A percentile compares a stretch with the other conserved stretches of the same genome.
Evolutionary conservation across 92 coral and sea anemone species (phyloP).

Genomic region (Actinostola sp.): DNA sequence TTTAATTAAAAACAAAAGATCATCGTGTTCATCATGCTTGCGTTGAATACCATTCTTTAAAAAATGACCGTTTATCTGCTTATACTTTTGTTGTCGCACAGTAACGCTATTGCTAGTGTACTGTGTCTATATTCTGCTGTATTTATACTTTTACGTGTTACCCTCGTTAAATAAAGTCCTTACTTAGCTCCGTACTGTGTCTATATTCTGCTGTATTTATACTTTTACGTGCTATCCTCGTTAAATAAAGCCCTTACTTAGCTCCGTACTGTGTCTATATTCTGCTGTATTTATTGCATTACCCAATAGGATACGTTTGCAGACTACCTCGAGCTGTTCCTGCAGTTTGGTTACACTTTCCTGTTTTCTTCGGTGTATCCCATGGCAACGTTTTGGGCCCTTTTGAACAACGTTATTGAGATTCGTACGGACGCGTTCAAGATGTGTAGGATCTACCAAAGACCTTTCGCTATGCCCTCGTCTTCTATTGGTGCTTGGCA

Average conservation of each 20-base stretch:
- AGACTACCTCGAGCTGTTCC: slow-evolving; percentile 94
- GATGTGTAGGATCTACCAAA: slow-evolving; percentile 87
- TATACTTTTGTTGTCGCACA: too few species aligned
- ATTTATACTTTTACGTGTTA: too few species aligned
- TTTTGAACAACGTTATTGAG: slow-evolving; percentile 92
- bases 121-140: too few species aligned
- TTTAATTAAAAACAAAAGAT: too few species aligned
- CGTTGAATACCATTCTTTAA: too few species aligned
- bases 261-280: not conserved
- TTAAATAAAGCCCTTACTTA: not conserved
- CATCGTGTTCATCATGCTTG: too few species aligned
- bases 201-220: too few species aligned
- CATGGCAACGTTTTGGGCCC: slow-evolving; percentile 99
- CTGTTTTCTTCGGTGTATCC: slow-evolving; percentile 98
- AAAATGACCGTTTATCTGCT: too few species aligned
- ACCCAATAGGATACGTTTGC: slow-evolving; percentile 85
- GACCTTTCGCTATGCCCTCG: slow-evolving; percentile 85
- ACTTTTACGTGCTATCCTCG: too few species aligned
- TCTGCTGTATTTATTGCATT: not conserved
- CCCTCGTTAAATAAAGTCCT: not conserved
- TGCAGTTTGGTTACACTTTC: slow-evolving; percentile 99
- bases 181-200: not conserved
- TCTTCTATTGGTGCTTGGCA: slow-evolving; percentile 99
- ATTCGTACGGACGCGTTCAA: slow-evolving; percentile 97
- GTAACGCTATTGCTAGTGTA: too few species aligned